Base-by-base conservation (phyloP, 64 coral and sea anemone species). In the Actinia tenebrosa region DNA sequence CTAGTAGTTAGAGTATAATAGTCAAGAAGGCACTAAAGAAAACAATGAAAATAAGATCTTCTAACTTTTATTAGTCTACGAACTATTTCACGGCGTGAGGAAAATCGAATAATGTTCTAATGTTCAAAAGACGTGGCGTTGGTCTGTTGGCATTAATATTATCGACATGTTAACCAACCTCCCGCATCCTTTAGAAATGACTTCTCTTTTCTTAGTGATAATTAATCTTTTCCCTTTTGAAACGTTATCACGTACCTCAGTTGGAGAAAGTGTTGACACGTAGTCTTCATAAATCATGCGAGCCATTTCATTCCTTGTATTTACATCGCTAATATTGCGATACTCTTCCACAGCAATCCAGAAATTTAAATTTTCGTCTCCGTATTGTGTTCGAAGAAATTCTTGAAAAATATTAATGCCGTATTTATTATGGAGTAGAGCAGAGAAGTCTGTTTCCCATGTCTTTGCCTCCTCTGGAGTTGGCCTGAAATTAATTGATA, bases 341-440 rank as follows among this genome's bases (percentile, higher is more conserved):
- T 99, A 99, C 16, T 95, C 91, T 85, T 99, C 97, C 13, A 99
- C 97, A 26, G 93, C 93, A 37, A 99, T 77, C 97, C 97, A 99
- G 63, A 99, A 99, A 85, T 89, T 95, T 22, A 99, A 86, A 82
- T 99, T 99, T 86, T 99, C 97, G 20, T 92, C 91, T 37, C 90
- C 93, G 85, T 99, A 95, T 53, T 99, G 97, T 5, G 93, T 87
- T 25, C 86, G 93, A 60, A 99, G 86, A 69, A 99, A 99, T 25
- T 99, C 97, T 81, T 95, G 93, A 84, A 99, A 99, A 63, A 93
- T 69, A 23, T 84, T 84, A 53, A 99, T 46, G 23, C 97, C 97
- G 88, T 95, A 99, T 52, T 95, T 94, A 45, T 95, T 80, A 10
- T 64, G 82, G 9, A 99, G 82, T 68, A 99, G 78, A 16, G 88